A percentile compares a stretch with the other conserved stretches of the same genome.
phyloP scores from a whole-genome alignment of 2,113 vertebrate genomes.

The Meleagris gallopavo region DNA sequence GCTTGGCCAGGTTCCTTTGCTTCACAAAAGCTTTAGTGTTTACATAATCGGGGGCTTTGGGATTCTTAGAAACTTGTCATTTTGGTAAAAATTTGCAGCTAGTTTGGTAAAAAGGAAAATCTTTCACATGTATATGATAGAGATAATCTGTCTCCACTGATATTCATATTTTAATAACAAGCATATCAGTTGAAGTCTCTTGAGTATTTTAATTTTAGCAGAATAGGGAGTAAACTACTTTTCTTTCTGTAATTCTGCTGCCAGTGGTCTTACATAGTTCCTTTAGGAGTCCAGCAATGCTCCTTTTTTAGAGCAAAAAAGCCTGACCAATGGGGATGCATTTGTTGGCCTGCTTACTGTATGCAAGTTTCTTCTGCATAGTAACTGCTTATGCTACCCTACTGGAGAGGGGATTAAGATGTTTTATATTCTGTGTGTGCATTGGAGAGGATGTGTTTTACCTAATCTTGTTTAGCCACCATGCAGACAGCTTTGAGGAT shows the following conservation, averaged over 20 bases:
- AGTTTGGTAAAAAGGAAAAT: not conserved
- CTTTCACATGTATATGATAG: not conserved
- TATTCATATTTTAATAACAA: not conserved
- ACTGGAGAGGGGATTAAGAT: conserved; percentile 71
- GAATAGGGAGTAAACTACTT: not conserved
- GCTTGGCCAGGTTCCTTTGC: conserved; percentile 31
- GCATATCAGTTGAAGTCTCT: not conserved
- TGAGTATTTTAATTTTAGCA: not conserved
- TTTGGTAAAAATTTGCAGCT: not conserved
- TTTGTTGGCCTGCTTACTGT: not conserved
- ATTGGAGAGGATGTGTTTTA: conserved; percentile 86
- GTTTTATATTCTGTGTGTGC: conserved; percentile 84
- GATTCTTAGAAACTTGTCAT: not conserved
- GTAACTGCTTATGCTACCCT: conserved; percentile 48
- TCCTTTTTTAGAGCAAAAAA: not conserved
- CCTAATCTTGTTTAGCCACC: conserved; percentile 87
- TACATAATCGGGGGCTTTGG: not conserved
- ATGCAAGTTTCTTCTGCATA: not conserved
- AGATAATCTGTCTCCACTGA: not conserved
- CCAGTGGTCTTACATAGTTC: not conserved
- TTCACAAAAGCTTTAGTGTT: conserved; percentile 18
- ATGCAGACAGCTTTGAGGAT: conserved; percentile 84
- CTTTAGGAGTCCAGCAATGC: not conserved
- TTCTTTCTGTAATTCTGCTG: not conserved
- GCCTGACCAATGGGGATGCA: not conserved